phyloP scores from a whole-genome alignment of 1,140 invertebrate species.

The Stegodyphus mimosarum region DNA sequence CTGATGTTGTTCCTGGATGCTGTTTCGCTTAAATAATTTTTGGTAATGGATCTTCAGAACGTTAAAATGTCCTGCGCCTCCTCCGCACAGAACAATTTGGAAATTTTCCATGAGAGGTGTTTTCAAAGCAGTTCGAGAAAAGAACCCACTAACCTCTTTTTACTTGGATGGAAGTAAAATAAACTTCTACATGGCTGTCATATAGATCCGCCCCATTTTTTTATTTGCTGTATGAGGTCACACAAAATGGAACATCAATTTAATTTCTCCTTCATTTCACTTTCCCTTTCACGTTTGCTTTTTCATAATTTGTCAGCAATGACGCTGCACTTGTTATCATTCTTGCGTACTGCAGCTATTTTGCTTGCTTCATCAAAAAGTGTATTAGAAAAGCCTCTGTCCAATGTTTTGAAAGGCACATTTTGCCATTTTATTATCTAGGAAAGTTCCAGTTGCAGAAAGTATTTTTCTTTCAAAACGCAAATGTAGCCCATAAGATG shows the following conservation, averaged over 20 bases:
- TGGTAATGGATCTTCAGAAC: no score
- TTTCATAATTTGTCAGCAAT: slow-evolving; percentile 6
- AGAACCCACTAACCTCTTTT: no score
- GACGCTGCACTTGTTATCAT: neutral
- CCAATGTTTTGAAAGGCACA: slow-evolving; percentile 8
- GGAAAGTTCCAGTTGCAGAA: slow-evolving; percentile 1
- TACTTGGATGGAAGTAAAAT: no score
- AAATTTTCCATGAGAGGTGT: no score
- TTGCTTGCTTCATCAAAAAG: neutral
- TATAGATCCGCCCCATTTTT: slow-evolving; percentile 2
- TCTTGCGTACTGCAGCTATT: neutral
- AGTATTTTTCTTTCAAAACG: neutral
- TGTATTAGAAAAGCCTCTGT: neutral
- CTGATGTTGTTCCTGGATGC: no score
- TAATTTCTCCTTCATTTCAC: neutral
- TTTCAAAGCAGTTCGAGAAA: no score
- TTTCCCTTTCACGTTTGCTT: neutral
- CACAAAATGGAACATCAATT: slow-evolving; percentile 1
- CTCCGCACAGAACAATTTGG: no score
- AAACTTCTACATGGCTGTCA: no score
- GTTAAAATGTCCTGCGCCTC: no score
- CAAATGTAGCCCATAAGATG: slow-evolving; percentile 3
- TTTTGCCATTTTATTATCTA: slow-evolving; percentile 18
- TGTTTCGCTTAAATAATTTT: no score
- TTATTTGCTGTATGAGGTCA: neutral